These are phyloP conservation scores for Paramormyrops kingsleyae DNA, from an alignment of 2,113 vertebrate species.

Conservation along the genomic window DNA sequence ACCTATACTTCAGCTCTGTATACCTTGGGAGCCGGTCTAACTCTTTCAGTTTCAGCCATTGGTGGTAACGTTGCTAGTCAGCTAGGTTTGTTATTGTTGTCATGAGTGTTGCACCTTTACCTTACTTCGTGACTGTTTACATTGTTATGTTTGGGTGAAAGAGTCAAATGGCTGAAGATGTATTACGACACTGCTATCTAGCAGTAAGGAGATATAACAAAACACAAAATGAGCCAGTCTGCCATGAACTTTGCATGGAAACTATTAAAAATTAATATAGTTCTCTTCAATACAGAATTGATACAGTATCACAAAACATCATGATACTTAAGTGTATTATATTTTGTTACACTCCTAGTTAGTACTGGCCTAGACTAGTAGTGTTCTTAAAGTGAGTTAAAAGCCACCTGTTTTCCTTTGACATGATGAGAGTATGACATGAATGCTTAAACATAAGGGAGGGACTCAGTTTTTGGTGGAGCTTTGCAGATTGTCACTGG, in stretches of 20 bases:
- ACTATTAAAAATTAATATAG: background rate
- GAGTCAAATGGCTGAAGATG: background rate
- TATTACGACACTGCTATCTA: background rate
- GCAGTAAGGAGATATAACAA: background rate
- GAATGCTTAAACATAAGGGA: constrained; percentile 11
- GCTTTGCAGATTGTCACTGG: background rate
- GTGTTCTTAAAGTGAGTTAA: background rate
- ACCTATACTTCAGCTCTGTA: background rate
- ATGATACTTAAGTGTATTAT: background rate
- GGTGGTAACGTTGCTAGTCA: background rate
- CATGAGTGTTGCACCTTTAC: background rate
- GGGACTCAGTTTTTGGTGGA: constrained; percentile 10
- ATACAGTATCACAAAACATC: background rate
- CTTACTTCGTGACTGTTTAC: background rate
- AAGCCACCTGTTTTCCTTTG: background rate
- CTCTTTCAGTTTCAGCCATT: background rate
- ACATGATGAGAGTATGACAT: background rate
- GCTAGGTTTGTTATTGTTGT: background rate
- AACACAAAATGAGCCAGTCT: background rate
- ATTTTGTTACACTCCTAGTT: background rate
- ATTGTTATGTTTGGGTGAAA: background rate
- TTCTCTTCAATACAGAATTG: background rate
- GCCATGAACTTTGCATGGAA: background rate
- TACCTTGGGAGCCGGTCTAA: background rate
- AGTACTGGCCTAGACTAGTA: background rate